These are phyloP conservation scores for Leptoteleia sp. DNA, from an alignment of 1,140 invertebrate genomes.

Conservation along the genomic window DNA sequence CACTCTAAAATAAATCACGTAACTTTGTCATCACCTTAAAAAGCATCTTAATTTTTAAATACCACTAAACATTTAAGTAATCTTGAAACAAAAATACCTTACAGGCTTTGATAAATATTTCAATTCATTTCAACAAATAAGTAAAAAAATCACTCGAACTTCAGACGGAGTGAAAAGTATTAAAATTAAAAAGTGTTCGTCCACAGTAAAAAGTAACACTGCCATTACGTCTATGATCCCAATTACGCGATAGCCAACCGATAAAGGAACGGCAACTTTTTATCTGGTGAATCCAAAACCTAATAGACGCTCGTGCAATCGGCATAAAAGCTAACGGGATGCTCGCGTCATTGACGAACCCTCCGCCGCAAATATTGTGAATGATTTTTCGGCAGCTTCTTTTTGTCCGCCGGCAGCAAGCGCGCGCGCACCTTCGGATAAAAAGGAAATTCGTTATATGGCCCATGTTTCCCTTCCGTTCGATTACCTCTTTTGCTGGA, in stretches of 20 bases:
- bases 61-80: too few species aligned
- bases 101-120: too few species aligned
- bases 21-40: too few species aligned
- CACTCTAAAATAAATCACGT: too few species aligned
- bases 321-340: slow-evolving; percentile 42
- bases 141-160: too few species aligned
- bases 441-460: slow-evolving; percentile 60
- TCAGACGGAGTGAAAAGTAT: too few species aligned
- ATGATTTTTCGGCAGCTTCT: slow-evolving; percentile 32
- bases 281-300: slow-evolving; percentile 13
- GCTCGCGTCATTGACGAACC: background rate
- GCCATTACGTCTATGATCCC: background rate
- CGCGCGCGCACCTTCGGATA: slow-evolving; percentile 28
- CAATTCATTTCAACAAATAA: too few species aligned
- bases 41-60: too few species aligned
- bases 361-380: slow-evolving; percentile 43
- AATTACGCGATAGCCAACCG: background rate
- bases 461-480: slow-evolving; percentile 64
- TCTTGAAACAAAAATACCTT: too few species aligned
- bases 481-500: slow-evolving; percentile 62
- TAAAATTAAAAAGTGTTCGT: too few species aligned
- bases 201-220: background rate
- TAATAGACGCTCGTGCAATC: slow-evolving; percentile 39
- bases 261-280: background rate
- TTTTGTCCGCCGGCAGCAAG: slow-evolving; percentile 7